Conservation (phyloP, 2,113 vertebrate species). For the Panthera tigris region DNA sequence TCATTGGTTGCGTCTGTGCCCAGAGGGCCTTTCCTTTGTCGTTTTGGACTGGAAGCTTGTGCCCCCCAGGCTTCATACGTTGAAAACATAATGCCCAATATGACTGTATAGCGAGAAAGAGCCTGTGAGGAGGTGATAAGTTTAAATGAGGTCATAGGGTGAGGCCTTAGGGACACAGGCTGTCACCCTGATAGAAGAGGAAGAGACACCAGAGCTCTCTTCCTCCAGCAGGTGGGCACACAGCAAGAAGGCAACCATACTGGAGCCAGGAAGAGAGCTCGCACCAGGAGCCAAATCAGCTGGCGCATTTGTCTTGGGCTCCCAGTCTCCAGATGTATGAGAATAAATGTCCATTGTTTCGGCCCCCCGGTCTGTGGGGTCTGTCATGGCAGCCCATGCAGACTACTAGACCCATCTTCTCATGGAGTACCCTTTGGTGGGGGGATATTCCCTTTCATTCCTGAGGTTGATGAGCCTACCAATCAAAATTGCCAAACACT, state of each 20-base stretch:
- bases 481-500: background rate
- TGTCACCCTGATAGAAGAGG: background rate
- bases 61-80: background rate
- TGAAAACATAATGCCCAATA: background rate
- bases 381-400: background rate
- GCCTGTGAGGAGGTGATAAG: background rate
- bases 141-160: background rate
- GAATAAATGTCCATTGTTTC: background rate
- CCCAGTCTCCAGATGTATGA: too few relatives aligned
- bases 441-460: background rate
- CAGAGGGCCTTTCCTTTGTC: too few relatives aligned
- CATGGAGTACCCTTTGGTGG: background rate
- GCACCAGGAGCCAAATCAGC: background rate
- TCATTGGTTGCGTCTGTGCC: background rate
- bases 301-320: too few relatives aligned
- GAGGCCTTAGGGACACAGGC: background rate
- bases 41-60: too few relatives aligned
- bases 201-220: background rate
- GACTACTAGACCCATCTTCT: background rate
- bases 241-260: background rate
- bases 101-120: background rate
- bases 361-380: rapidly evolving
- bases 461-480: background rate
- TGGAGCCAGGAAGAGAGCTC: background rate
- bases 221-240: background rate